These are phyloP conservation scores for Carpatolechia fugitivella DNA, from an alignment of 2,888 invertebrate species.

Conservation along the genomic window DNA sequence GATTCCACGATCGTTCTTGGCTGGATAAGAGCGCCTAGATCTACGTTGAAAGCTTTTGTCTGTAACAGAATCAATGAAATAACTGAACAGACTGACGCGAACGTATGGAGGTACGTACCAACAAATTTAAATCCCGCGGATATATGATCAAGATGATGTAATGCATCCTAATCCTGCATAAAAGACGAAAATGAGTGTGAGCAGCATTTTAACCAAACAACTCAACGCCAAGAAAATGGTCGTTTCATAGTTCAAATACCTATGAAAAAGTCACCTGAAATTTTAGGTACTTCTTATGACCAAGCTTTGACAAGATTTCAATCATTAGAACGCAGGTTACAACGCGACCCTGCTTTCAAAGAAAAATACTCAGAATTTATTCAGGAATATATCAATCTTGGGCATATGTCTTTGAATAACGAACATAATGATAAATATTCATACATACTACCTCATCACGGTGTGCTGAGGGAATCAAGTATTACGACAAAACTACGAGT, in stretches of 20 bases:
- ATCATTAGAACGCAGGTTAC: constrained; percentile 16
- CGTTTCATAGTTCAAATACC: neutral
- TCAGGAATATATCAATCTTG: neutral
- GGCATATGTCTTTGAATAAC: neutral
- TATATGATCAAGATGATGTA: constrained; percentile 15
- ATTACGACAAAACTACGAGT: neutral
- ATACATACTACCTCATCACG: neutral
- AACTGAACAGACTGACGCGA: constrained; percentile 8
- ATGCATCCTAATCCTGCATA: constrained; percentile 5
- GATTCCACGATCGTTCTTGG: neutral
- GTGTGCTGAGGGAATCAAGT: neutral
- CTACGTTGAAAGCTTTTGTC: constrained; percentile 21
- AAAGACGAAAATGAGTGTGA: neutral
- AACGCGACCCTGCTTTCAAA: constrained; percentile 6
- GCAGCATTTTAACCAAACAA: neutral
- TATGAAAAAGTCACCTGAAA: neutral
- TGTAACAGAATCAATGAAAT: constrained; percentile 18
- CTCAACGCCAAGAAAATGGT: neutral
- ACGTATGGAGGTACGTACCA: constrained; percentile 17
- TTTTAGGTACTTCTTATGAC: constrained; percentile 13
- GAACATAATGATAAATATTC: neutral
- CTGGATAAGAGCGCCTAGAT: neutral
- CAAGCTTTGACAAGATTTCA: constrained; percentile 10
- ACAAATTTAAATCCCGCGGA: constrained; percentile 21
- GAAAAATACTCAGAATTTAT: constrained; percentile 8